phyloP scores from a whole-genome alignment of 2,888 invertebrate genomes.

The Teleogryllus oceanicus region DNA sequence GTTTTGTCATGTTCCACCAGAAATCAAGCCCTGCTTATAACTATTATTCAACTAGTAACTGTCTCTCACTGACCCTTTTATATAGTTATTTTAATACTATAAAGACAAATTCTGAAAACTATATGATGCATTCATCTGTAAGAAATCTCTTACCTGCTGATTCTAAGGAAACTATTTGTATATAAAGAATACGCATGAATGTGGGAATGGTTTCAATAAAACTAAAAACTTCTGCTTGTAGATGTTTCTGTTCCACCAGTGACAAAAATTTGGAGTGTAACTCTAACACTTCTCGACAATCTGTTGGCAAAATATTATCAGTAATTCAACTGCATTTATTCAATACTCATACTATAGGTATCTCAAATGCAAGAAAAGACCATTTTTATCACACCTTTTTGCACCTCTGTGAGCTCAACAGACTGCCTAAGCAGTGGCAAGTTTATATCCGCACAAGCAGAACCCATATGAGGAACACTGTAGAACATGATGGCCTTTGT shows the following conservation, averaged over 20 bases:
- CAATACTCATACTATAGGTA: too few relatives aligned
- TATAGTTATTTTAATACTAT: neutral
- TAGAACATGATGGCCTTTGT: constrained; percentile 49
- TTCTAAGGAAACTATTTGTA: constrained; percentile 71
- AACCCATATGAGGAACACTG: constrained; percentile 77
- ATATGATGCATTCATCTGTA: neutral
- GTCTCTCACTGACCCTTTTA: too few relatives aligned
- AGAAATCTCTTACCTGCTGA: constrained; percentile 62
- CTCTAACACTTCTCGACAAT: constrained; percentile 63
- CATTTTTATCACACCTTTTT: constrained; percentile 58
- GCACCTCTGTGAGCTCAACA: constrained; percentile 72
- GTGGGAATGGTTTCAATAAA: constrained; percentile 76
- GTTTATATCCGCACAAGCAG: constrained; percentile 70
- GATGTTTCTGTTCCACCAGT: constrained; percentile 52
- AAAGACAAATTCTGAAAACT: neutral
- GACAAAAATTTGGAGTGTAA: constrained; percentile 63
- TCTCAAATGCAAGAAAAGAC: too few relatives aligned
- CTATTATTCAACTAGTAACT: too few relatives aligned
- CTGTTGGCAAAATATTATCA: constrained; percentile 50
- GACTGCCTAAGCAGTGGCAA: constrained; percentile 72
- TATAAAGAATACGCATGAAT: constrained; percentile 68
- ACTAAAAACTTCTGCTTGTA: constrained; percentile 62
- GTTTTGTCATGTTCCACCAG: too few relatives aligned
- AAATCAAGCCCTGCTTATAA: too few relatives aligned
- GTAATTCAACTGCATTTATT: neutral